Evolutionary conservation across 2,888 invertebrate species (phyloP), one percentile per base, ranked within the genome.

Genomic region (Oxycera nigricornis): DNA sequence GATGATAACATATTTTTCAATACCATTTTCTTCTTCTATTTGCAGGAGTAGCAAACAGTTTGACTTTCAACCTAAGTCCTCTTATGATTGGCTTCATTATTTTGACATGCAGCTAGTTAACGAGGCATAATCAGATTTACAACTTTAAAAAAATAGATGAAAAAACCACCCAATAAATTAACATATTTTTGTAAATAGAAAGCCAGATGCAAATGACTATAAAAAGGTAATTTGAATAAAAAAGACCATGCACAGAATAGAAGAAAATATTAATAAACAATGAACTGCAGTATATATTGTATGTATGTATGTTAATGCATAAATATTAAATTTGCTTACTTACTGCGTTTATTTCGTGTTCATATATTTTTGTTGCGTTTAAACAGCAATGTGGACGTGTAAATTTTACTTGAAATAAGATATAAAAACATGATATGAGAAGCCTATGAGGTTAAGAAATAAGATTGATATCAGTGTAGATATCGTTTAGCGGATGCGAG

Each of bases 121-220:
- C 35, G 55, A 31, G 6, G 14, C 11, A 31, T 9, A 26, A n/a
- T 7, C 41, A 65, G 65, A 24, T 14, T 46, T 35, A 35, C 17
- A 46, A 46, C 11, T 46, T 14, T 17, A 11, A 46, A 14, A 46
- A 46, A 17, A 46, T n/a, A n/a, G 11, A 46, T 14, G 46, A 46
- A 46, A 46, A 46, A 14, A 46, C 46, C 46, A 46, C 46, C 46
- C 46, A 65, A 65, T 65, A 65, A 65, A 65, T 41, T 55, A 68
- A 70, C 30, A 31, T 70, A 70, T 70, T 70, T 70, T 70, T 70
- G 31, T 70, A 70, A 55, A 55, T 70, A 70, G 17, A 22, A 41
- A 41, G n/a, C 39, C 31, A 20, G 17, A 9, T 20, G 11, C 35
- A 30, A 41, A 26, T 55, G 14, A 24, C 1, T 22, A 65, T 65